Conservation (phyloP, 2,888 invertebrate genomes). For the Drosophila mettleri region DNA sequence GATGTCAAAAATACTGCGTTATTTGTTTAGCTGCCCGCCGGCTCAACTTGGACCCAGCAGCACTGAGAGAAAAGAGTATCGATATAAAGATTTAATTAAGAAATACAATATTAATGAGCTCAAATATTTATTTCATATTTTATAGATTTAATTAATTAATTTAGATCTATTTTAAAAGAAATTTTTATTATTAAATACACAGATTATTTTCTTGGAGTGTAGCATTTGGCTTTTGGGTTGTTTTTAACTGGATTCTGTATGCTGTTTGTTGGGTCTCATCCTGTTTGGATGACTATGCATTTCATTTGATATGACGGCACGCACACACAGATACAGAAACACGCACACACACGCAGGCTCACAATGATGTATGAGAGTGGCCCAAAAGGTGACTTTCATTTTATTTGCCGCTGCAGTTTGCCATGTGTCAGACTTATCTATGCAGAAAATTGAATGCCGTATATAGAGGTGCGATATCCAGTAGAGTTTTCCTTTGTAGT, state of each 20-base stretch:
- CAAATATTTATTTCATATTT: too few species aligned
- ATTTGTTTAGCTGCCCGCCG: constrained; percentile 61
- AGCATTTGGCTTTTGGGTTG: constrained; percentile 9
- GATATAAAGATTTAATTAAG: too few species aligned
- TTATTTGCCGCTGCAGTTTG: constrained; percentile 60
- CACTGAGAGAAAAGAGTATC: background rate
- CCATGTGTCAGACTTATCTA: constrained; percentile 65
- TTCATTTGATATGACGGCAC: constrained; percentile 70
- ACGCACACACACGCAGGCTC: constrained; percentile 5
- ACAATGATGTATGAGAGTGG: constrained; percentile 72
- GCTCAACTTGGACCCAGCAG: constrained; percentile 10
- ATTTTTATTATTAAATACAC: too few species aligned
- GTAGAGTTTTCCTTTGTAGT: constrained; percentile 25
- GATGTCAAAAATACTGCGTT: constrained; percentile 70
- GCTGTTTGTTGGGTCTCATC: constrained; percentile 16
- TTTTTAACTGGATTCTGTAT: constrained; percentile 28
- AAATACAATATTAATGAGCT: too few species aligned
- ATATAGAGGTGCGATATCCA: constrained; percentile 39
- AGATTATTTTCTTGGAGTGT: constrained; percentile 5
- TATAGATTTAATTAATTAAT: too few species aligned
- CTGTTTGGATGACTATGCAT: constrained; percentile 74
- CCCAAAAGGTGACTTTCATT: constrained; percentile 75
- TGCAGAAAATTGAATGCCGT: constrained; percentile 78
- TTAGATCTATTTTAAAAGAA: too few species aligned
- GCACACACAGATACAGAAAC: background rate